Conservation (phyloP, 2,888 invertebrate genomes). For the Psococerastis gibbosa region DNA sequence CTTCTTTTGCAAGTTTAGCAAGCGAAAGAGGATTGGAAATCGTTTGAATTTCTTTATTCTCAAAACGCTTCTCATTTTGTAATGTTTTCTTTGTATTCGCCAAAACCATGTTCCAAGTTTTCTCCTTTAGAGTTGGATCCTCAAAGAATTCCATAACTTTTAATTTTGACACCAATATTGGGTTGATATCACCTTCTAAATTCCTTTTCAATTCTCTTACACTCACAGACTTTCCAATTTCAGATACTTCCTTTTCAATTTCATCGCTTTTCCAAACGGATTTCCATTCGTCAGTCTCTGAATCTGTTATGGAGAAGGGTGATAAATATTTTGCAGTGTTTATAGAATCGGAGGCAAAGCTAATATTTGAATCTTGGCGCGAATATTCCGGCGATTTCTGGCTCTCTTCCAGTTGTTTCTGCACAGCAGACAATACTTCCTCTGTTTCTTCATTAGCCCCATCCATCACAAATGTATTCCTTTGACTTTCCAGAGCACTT, state of each 20-base stretch:
- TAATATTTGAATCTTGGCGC: conserved; percentile 12
- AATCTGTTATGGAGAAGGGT: neutral
- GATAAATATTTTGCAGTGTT: conserved; percentile 6
- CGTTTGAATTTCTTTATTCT: neutral
- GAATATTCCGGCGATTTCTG: conserved; percentile 14
- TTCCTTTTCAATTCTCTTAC: neutral
- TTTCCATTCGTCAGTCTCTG: neutral
- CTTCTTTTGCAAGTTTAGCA: conserved; percentile 43
- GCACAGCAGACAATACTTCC: conserved; percentile 11
- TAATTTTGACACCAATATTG: neutral
- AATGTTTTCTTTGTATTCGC: neutral
- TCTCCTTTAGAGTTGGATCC: neutral
- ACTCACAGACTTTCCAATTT: neutral
- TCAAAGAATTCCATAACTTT: conserved; percentile 4
- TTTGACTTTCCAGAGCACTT: conserved; percentile 10
- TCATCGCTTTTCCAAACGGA: neutral
- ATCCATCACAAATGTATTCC: conserved; percentile 3
- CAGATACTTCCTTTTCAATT: neutral
- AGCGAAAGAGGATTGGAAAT: conserved; percentile 29
- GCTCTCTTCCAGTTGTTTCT: conserved; percentile 11
- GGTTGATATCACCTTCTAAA: neutral
- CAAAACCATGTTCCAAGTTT: conserved; percentile 2
- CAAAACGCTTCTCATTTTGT: neutral
- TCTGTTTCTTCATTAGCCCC: conserved; percentile 11
- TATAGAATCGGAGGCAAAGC: conserved; percentile 11